Percentiles rank a stretch among this genome's conserved stretches.
Conservation (phyloP, 30 jellyfish, hydroid and myxozoan genomes). For the Aurelia coerulea region DNA sequence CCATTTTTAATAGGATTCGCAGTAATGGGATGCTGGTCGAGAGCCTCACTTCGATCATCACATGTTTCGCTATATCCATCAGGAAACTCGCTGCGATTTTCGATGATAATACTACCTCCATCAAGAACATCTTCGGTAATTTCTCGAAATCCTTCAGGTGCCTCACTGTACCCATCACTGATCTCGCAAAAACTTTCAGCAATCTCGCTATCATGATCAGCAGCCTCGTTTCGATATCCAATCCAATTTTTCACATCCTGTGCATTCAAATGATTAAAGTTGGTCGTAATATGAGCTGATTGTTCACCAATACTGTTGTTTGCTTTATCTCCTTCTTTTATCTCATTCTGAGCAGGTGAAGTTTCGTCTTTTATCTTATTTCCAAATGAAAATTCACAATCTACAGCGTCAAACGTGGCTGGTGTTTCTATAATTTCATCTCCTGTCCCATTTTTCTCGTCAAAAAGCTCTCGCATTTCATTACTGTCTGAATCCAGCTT, state of each 20-base stretch:
- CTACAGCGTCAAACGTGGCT: too few species aligned
- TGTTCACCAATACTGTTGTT: constrained; percentile 18
- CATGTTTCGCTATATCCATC: constrained; percentile 17
- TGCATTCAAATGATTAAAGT: neutral
- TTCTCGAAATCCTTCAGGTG: constrained; percentile 1
- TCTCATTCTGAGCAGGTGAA: constrained; percentile 47
- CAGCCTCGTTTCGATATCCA: constrained; percentile 24
- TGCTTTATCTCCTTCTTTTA: neutral
- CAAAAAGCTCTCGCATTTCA: too few species aligned
- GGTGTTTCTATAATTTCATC: too few species aligned
- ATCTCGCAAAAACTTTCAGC: constrained; percentile 14
- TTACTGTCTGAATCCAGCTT: too few species aligned
- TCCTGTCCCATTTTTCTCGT: too few species aligned
- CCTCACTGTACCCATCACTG: constrained; percentile 49
- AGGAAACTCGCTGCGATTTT: constrained; percentile 33
- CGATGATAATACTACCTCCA: constrained; percentile 2
- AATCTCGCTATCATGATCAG: constrained; percentile 37
- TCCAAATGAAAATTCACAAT: too few species aligned
- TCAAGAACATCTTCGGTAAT: constrained; percentile 13
- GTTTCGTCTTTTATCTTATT: neutral
- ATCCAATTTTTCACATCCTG: neutral
- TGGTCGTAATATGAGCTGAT: constrained; percentile 7
- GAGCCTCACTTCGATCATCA: neutral
- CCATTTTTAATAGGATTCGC: neutral
- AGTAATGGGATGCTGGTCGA: neutral